Evolutionary conservation across 1,140 invertebrate species (phyloP).

Genomic region (Ganaspis sp.): DNA sequence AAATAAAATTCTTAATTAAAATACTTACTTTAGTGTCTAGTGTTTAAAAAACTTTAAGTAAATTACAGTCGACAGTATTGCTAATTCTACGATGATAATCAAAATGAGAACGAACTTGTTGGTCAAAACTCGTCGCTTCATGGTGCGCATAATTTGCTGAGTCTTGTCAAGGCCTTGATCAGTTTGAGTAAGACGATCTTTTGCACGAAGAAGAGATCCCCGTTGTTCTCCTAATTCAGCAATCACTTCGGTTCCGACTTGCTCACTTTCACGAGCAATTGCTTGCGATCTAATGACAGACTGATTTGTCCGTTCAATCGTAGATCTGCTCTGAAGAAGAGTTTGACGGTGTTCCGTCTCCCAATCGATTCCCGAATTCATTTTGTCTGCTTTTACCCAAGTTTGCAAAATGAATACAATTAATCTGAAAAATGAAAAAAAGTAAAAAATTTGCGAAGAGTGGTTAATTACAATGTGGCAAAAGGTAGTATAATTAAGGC

Average conservation of each 20-base stretch:
- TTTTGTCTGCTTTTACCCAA: conserved; percentile 49
- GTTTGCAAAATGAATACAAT: too few relatives aligned
- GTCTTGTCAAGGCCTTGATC: conserved; percentile 80
- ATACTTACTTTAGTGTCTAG: background rate
- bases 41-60: conserved; percentile 78
- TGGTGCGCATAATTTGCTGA: conserved; percentile 78
- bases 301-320: conserved; percentile 80
- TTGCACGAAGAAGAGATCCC: conserved; percentile 80
- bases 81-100: conserved; percentile 81
- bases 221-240: conserved; percentile 81
- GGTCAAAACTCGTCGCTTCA: conserved; percentile 80
- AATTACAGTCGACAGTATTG: conserved; percentile 78
- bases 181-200: conserved; percentile 79
- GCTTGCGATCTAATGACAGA: conserved; percentile 83
- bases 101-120: conserved; percentile 83
- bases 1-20: background rate
- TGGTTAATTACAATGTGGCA: too few relatives aligned
- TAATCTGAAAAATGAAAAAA: too few relatives aligned
- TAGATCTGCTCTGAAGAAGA: conserved; percentile 78
- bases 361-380: conserved; percentile 73
- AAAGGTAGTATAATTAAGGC: too few relatives aligned
- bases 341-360: conserved; percentile 76
- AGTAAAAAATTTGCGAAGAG: too few relatives aligned
- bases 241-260: conserved; percentile 86
- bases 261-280: conserved; percentile 87